Evolutionary conservation across 1,140 invertebrate species (phyloP).

Genomic region (Musca vetustissima): DNA sequence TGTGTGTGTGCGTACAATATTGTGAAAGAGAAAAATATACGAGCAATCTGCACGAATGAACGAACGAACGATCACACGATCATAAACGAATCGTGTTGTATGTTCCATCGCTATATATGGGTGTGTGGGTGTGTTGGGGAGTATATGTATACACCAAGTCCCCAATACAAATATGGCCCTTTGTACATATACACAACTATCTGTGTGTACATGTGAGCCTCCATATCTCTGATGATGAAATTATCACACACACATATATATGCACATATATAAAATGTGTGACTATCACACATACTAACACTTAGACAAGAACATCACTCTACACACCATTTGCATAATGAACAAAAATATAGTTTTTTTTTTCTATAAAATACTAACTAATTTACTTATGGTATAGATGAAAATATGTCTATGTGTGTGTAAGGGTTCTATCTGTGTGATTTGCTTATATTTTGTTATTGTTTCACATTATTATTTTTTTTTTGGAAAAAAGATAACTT

Average conservation of each 20-base stretch:
- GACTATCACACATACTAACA: not conserved
- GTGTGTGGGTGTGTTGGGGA: not conserved
- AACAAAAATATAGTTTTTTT: conserved; percentile 10
- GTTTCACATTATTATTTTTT: not conserved
- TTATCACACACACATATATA: too few relatives aligned
- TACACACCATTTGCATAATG: not conserved
- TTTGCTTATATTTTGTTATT: not conserved
- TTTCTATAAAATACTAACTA: not conserved
- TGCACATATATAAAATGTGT: not conserved
- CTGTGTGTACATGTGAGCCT: not conserved
- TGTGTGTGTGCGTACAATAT: too few relatives aligned
- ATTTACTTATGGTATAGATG: not conserved
- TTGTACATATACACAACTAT: not conserved
- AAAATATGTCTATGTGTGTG: not conserved
- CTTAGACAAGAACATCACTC: not conserved
- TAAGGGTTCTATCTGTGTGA: too few relatives aligned
- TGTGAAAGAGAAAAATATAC: too few relatives aligned
- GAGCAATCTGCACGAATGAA: not conserved
- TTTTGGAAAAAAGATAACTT: conserved; percentile 12
- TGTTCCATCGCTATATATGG: not conserved
- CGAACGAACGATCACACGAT: not conserved
- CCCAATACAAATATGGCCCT: not conserved
- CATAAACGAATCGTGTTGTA: too few relatives aligned
- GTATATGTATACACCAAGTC: not conserved
- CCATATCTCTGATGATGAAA: not conserved